Evolutionary conservation across 2,113 vertebrate species (phyloP).

Genomic region (Plectropomus leopardus): DNA sequence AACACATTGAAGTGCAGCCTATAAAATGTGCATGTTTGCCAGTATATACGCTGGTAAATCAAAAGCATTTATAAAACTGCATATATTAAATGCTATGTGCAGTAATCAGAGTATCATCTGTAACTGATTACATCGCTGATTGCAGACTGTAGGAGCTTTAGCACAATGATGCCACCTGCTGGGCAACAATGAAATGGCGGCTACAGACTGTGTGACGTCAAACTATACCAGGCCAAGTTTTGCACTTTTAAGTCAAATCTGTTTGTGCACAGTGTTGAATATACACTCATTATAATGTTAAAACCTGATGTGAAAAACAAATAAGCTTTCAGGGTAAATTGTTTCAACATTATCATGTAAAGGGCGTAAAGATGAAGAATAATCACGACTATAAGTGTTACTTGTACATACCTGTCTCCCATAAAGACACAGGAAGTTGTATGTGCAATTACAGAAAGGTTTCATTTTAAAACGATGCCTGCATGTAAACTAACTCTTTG

Average conservation of each 20-base stretch:
- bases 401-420: not conserved
- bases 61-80: not conserved
- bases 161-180: slow-evolving; percentile 44
- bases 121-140: too few relatives aligned
- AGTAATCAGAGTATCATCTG: not conserved
- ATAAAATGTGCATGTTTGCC: not conserved
- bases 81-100: not conserved
- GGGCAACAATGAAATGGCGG: not conserved
- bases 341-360: not conserved
- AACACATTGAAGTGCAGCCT: not conserved
- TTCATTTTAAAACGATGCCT: too few relatives aligned
- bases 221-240: too few relatives aligned
- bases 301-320: too few relatives aligned
- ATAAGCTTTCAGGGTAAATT: not conserved
- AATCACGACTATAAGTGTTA: not conserved
- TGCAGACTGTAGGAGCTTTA: too few relatives aligned
- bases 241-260: too few relatives aligned
- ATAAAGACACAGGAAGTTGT: not conserved
- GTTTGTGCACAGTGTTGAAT: not conserved
- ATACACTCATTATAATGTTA: not conserved
- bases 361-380: not conserved
- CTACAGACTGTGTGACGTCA: not conserved
- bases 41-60: not conserved
- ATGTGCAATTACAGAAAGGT: not conserved
- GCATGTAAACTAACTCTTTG: too few relatives aligned